Evolutionary conservation across 2,113 vertebrate genomes (phyloP).

Genomic region (Cairina moschata): DNA sequence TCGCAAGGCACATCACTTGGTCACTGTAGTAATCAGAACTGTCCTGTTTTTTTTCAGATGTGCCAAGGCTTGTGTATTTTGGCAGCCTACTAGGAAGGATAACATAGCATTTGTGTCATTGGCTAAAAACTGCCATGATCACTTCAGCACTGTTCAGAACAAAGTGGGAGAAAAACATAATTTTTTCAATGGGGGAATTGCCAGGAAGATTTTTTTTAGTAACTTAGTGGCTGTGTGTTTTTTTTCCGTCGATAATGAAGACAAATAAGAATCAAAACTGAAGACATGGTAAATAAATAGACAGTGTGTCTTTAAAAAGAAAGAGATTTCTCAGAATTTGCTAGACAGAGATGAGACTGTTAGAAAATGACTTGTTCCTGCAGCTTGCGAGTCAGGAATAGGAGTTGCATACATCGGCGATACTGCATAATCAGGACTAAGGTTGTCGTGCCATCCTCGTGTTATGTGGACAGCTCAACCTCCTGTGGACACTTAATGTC

Average conservation of each 20-base stretch:
- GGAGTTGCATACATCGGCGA: background rate
- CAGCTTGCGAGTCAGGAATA: background rate
- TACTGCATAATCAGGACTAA: background rate
- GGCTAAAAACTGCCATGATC: background rate
- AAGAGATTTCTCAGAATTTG: background rate
- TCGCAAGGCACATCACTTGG: background rate
- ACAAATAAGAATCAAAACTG: background rate
- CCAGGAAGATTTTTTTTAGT: background rate
- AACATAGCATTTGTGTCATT: background rate
- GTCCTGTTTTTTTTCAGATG: background rate
- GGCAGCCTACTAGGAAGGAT: background rate
- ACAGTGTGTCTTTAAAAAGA: constrained; percentile 51
- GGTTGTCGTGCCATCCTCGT: fast-evolving
- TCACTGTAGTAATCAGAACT: background rate
- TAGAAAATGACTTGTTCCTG: background rate
- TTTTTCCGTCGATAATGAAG: background rate
- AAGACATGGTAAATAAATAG: background rate
- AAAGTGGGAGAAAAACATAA: constrained; percentile 29
- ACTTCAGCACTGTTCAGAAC: constrained; percentile 1
- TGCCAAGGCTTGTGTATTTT: background rate
- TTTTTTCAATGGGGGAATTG: background rate
- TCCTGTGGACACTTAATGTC: background rate
- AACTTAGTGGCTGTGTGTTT: background rate
- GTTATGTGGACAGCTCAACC: background rate
- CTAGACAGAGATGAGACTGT: background rate